A percentile compares a stretch with the other conserved stretches of the same genome.
Evolutionary conservation across 2,797 vertebrate species (phyloP).

Genomic region (Hafferia zeledoni): DNA sequence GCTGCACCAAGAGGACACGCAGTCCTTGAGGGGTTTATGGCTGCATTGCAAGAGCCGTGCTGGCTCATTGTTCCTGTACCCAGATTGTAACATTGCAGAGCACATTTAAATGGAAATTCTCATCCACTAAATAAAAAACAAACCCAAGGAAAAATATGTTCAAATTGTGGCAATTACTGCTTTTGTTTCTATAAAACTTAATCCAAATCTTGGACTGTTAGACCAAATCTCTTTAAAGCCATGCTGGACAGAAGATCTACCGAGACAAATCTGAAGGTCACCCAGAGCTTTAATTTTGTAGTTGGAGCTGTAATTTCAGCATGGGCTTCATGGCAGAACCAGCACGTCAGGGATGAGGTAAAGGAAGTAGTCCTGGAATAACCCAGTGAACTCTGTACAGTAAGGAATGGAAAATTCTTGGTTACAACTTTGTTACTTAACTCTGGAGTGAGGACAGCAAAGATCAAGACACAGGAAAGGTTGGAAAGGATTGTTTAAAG

Average conservation of each 20-base stretch:
- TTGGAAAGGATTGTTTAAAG: slow-evolving; percentile 19
- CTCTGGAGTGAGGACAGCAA: slow-evolving; percentile 20
- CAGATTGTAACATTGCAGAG: not conserved
- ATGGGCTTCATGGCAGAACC: not conserved
- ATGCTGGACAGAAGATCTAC: not conserved
- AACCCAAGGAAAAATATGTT: not conserved
- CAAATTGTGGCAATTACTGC: not conserved
- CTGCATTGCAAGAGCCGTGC: not conserved
- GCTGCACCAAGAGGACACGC: not conserved
- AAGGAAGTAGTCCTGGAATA: not conserved
- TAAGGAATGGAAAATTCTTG: not conserved
- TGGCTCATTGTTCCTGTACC: not conserved
- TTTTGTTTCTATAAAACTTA: not conserved
- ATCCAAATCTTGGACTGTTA: not conserved
- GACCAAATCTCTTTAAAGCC: not conserved
- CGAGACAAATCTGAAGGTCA: not conserved
- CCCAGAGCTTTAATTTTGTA: not conserved
- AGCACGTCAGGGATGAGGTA: not conserved
- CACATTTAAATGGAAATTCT: not conserved
- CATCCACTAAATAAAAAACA: not conserved
- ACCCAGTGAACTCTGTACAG: not conserved
- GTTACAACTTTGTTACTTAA: not conserved
- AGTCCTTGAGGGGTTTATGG: not conserved
- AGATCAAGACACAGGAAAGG: slow-evolving; percentile 6
- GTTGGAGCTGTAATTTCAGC: not conserved